phyloP scores from a whole-genome alignment of 2,113 vertebrate species.

The Atrichornis clamosus region DNA sequence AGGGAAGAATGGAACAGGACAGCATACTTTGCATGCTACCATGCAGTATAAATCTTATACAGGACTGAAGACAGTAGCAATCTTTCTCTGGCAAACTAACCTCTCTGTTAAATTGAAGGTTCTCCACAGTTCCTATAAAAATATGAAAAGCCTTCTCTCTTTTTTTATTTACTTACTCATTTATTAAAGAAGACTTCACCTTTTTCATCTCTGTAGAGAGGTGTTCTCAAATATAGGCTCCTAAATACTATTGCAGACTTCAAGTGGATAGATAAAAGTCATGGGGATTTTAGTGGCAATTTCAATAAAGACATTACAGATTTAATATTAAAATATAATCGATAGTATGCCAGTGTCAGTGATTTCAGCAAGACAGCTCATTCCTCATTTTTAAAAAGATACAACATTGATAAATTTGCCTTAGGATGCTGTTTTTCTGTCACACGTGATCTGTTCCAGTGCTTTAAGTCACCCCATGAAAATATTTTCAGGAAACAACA shows the following conservation, averaged over 20 bases:
- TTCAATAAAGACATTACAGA: not conserved
- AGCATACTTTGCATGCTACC: not conserved
- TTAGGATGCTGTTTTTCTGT: not conserved
- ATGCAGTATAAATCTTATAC: not conserved
- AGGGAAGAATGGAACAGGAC: not conserved
- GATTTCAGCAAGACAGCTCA: not conserved
- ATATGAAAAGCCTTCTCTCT: not conserved
- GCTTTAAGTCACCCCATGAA: not conserved
- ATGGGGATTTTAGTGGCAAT: not conserved
- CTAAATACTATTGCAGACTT: not conserved
- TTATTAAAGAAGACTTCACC: not conserved
- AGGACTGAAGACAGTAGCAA: not conserved
- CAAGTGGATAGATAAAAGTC: not conserved
- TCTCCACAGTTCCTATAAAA: not conserved
- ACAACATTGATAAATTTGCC: not conserved
- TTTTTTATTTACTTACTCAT: not conserved
- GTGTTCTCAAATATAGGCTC: not conserved
- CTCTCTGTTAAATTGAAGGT: not conserved
- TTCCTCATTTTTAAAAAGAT: not conserved
- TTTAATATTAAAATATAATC: not conserved
- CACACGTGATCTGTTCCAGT: not conserved
- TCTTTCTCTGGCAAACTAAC: not conserved
- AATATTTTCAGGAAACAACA: slow-evolving; percentile 24
- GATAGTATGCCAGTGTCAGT: not conserved
- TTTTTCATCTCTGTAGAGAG: not conserved